Conservation (phyloP, 2,797 vertebrate genomes). For the Falco columbarius region DNA sequence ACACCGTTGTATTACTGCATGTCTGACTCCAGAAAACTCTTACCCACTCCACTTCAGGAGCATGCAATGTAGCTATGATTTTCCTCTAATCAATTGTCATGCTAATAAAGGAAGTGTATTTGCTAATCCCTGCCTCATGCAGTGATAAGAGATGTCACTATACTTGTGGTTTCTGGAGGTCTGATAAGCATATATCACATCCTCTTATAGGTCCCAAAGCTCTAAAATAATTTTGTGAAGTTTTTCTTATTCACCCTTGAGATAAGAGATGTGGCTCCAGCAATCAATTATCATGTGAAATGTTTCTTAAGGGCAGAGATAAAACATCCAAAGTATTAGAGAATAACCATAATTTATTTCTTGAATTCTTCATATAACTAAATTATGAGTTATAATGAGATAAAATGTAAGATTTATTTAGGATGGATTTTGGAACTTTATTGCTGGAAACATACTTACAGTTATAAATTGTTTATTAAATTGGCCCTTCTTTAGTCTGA, state of each 20-base stretch:
- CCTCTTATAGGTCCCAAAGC: slow-evolving; percentile 4
- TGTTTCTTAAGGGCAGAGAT: slow-evolving; percentile 19
- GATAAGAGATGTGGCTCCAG: not conserved
- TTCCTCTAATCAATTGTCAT: not conserved
- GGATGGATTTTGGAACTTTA: slow-evolving; percentile 16
- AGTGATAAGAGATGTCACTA: not conserved
- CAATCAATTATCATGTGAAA: slow-evolving; percentile 28
- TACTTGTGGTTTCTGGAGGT: not conserved
- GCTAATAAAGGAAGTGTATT: not conserved
- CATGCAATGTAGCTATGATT: not conserved
- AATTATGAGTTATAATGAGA: slow-evolving; percentile 29
- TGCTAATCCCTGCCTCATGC: not conserved
- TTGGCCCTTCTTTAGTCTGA: slow-evolving; percentile 22
- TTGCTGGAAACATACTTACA: not conserved
- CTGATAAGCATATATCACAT: not conserved
- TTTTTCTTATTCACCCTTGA: slow-evolving; percentile 14
- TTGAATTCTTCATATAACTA: slow-evolving; percentile 20
- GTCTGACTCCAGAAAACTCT: not conserved
- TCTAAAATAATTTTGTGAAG: slow-evolving; percentile 17
- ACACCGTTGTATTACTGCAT: not conserved
- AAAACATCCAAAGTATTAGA: not conserved
- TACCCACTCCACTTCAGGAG: not conserved
- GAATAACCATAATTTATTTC: slow-evolving; percentile 33
- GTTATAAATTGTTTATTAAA: slow-evolving; percentile 51
- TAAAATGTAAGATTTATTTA: not conserved